A percentile compares a stretch with the other conserved stretches of the same genome.
Conservation (phyloP, 2,888 invertebrate species). For the Stenodema calcarata region DNA sequence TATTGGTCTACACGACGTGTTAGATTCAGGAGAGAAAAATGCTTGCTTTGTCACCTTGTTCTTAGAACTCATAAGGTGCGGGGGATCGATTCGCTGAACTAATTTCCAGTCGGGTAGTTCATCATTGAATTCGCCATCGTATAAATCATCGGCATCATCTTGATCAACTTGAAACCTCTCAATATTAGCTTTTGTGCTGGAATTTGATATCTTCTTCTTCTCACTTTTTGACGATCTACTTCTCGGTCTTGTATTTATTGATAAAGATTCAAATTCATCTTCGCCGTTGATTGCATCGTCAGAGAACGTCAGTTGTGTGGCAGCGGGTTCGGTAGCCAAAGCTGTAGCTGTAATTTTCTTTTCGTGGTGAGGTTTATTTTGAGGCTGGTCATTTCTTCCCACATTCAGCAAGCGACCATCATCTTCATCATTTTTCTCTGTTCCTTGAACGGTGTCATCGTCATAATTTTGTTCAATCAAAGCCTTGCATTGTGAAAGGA, state of each 20-base stretch:
- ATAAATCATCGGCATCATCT: background rate
- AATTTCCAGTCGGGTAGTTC: background rate
- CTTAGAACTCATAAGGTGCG: background rate
- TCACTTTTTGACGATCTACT: background rate
- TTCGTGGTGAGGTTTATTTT: background rate
- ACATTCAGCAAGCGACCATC: background rate
- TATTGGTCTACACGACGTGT: background rate
- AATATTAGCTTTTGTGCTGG: background rate
- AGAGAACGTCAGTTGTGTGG: background rate
- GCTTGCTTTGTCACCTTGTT: background rate
- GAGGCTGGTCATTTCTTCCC: background rate
- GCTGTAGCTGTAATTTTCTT: background rate
- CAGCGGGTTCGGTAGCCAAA: background rate
- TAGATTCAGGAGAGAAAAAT: background rate
- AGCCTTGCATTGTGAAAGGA: constrained; percentile 16
- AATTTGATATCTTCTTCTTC: background rate
- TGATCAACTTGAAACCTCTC: background rate
- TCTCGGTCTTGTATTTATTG: background rate
- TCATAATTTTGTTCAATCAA: constrained; percentile 33
- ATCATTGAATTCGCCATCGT: background rate
- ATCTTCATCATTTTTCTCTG: background rate
- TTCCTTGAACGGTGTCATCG: background rate
- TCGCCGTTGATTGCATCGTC: background rate
- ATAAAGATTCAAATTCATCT: background rate
- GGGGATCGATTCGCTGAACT: background rate